Evolutionary conservation across 2,888 invertebrate species (phyloP).

Genomic region (Pammene fasciana): DNA sequence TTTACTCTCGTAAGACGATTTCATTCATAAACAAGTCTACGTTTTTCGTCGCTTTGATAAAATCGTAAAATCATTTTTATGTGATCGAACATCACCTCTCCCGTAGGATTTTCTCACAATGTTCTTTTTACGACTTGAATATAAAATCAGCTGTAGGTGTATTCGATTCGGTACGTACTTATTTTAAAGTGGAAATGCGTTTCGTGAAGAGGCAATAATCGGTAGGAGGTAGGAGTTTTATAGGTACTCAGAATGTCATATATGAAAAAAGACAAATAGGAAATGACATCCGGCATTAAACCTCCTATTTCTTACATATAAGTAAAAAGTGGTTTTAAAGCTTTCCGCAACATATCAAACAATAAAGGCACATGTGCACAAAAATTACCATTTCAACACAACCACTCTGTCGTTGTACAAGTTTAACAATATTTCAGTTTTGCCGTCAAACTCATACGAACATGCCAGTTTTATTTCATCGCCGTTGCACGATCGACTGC

Average conservation of each 20-base stretch:
- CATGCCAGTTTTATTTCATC: constrained; percentile 66
- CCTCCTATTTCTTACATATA: not conserved
- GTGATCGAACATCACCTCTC: constrained; percentile 65
- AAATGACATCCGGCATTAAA: not conserved
- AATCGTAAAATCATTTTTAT: constrained; percentile 79
- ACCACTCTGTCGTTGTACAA: constrained; percentile 70
- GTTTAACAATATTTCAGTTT: constrained; percentile 77
- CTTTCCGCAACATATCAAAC: constrained; percentile 6
- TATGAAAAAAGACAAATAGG: too few species aligned
- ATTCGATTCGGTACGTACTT: constrained; percentile 22
- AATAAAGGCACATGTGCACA: constrained; percentile 20
- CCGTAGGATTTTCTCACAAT: constrained; percentile 73
- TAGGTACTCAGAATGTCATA: too few species aligned
- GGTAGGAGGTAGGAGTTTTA: not conserved
- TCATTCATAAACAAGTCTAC: constrained; percentile 71
- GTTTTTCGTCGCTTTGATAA: constrained; percentile 66
- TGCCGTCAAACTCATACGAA: constrained; percentile 55
- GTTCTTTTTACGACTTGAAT: constrained; percentile 69
- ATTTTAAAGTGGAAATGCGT: constrained; percentile 10
- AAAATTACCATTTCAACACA: constrained; percentile 46
- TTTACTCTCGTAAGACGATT: constrained; percentile 57
- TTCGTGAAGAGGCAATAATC: not conserved
- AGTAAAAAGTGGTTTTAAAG: constrained; percentile 9
- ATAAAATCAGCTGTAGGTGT: constrained; percentile 50
- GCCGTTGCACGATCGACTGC: constrained; percentile 62